These are phyloP conservation scores for Toxostoma redivivum DNA, from an alignment of 2,113 vertebrate species.

Conservation along the genomic window DNA sequence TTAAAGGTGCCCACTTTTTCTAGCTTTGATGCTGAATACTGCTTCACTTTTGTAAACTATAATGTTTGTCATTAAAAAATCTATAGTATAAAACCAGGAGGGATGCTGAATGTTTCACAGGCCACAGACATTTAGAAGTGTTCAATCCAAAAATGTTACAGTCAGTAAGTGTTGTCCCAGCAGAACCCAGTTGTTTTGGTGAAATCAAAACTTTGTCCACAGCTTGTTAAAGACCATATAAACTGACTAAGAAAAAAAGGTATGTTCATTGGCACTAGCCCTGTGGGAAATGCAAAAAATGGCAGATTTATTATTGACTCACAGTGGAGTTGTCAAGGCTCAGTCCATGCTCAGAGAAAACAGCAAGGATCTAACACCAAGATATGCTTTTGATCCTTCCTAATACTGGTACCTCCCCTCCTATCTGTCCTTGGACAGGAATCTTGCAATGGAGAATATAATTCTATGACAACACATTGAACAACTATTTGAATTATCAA, in stretches of 20 bases:
- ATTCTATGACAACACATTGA: neutral
- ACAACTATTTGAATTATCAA: neutral
- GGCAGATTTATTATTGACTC: neutral
- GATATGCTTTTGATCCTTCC: neutral
- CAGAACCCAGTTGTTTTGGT: neutral
- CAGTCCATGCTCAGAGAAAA: neutral
- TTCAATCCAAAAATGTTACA: neutral
- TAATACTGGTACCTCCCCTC: neutral
- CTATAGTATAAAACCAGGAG: neutral
- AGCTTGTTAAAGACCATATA: neutral
- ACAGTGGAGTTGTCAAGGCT: neutral
- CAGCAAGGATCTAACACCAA: neutral
- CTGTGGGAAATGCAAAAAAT: neutral
- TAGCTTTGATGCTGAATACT: neutral
- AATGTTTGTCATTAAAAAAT: neutral
- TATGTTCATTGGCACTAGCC: neutral
- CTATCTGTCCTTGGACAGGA: neutral
- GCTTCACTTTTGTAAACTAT: neutral
- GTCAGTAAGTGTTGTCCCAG: neutral
- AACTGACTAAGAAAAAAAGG: neutral
- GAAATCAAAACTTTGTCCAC: neutral
- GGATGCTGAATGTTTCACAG: neutral
- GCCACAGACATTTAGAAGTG: neutral
- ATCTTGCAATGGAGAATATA: neutral
- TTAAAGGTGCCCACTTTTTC: neutral